phyloP scores from a whole-genome alignment of 1,140 invertebrate genomes.

The Pachypsylla venusta region DNA sequence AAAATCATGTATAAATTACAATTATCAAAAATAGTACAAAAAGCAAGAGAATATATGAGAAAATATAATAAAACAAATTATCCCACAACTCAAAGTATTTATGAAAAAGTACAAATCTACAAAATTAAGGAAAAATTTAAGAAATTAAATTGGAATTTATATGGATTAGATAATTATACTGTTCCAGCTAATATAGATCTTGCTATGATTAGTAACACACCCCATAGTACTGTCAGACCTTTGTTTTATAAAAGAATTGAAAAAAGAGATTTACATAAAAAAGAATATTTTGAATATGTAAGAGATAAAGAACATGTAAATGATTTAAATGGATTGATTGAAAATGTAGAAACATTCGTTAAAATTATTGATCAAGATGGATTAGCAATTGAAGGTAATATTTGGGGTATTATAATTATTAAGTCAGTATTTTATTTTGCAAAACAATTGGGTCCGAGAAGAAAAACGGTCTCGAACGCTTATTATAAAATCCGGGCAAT shows the following conservation, averaged over 20 bases:
- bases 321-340: background rate
- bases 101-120: conserved; percentile 2
- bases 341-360: too few species aligned
- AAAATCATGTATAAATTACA: background rate
- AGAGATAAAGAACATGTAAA: background rate
- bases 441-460: too few species aligned
- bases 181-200: background rate
- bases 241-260: background rate
- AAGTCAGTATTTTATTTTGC: too few species aligned
- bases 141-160: background rate
- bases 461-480: too few species aligned
- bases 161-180: conserved; percentile 1
- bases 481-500: too few species aligned
- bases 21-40: background rate
- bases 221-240: background rate
- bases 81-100: background rate
- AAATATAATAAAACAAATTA: conserved; percentile 2
- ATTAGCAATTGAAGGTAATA: too few species aligned
- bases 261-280: background rate
- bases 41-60: background rate
- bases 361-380: too few species aligned
- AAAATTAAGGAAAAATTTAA: conserved; percentile 6
- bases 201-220: conserved; percentile 1
- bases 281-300: background rate
- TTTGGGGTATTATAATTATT: too few species aligned